Percentiles rank a stretch among this genome's conserved stretches.
Conservation (phyloP, 2,113 vertebrate genomes). For the Piprites chloris region DNA sequence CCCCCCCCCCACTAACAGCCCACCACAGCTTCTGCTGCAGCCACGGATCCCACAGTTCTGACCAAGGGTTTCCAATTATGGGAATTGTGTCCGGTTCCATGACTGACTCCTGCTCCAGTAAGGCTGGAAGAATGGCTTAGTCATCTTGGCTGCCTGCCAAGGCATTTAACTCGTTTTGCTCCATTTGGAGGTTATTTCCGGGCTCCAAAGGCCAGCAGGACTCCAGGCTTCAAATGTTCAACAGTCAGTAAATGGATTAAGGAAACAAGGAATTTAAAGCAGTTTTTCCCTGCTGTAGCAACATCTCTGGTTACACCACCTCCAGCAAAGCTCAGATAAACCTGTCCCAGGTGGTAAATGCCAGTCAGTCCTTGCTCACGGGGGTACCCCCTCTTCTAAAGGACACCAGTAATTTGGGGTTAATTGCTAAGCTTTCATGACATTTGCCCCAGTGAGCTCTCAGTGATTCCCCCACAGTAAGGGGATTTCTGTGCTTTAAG, state of each 20-base stretch:
- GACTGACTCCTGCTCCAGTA: background rate
- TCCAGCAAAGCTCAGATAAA: background rate
- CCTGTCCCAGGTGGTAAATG: background rate
- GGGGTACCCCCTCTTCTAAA: background rate
- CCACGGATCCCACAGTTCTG: accelerated
- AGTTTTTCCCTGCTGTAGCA: background rate
- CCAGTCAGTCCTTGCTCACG: background rate
- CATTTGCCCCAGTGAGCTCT: background rate
- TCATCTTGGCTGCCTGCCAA: background rate
- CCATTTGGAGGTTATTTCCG: background rate
- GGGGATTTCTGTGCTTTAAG: background rate
- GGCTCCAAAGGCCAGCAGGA: background rate
- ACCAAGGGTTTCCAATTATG: background rate
- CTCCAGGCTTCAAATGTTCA: background rate
- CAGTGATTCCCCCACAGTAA: accelerated
- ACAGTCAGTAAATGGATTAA: background rate
- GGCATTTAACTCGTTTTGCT: background rate
- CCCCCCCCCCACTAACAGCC: accelerated
- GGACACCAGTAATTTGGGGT: background rate
- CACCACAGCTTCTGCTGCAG: background rate
- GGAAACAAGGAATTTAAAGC: background rate
- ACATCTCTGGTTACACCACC: background rate
- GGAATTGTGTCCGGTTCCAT: background rate
- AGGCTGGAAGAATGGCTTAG: constrained; percentile 32
- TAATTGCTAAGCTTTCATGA: background rate